Base-by-base conservation (phyloP, 2,888 invertebrate genomes). In the Apodemia duryi region DNA sequence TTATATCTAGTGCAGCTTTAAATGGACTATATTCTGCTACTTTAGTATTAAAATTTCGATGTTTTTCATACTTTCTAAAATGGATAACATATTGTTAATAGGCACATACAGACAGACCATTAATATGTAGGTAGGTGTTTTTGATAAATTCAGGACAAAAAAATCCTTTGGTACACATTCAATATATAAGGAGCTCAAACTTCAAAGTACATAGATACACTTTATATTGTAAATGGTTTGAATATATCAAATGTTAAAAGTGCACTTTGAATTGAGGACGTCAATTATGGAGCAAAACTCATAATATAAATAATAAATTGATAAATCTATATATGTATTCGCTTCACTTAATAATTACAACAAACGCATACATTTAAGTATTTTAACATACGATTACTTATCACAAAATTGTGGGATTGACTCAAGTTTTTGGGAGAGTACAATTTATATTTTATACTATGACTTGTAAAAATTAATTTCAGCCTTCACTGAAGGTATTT, bases 401-500 rank as follows among this genome's bases (percentile, higher is more conserved):
- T 70, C 70, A 71, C 71, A 71, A 66, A 64, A 69, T 69, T 67
- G 81, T 79, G 78, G 73, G 77, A 87, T 87, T 86, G 88, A 90
- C 88, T 88, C 83, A 76, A 80, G 72, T 80, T 71, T 84, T 83
- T 82, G 88, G 86, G 88, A 89, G 88, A 81, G 83, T 78, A 82
- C 82, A 74, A 79, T 80, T 77, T 74, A 72, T 73, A 77, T 80
- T 79, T 76, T 74, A 77, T 76, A 75, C 75, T 77, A 78, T 65
- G 74, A 77, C 74, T 72, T 77, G 79, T 81, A 80, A 77, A 52
- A 65, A 66, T 68, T 70, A 80, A 77, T 74, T 74, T 76, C 80
- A 74, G 75, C 90, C 90, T 91, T 88, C 91, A 91, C 82, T 88
- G 90, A 91, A 91, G 91, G 91, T 85, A 86, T 83, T 80, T 79